Percentiles rank a stretch among this genome's conserved stretches.
Conservation (phyloP, 1,140 invertebrate genomes). For the Goniozus legneri region DNA sequence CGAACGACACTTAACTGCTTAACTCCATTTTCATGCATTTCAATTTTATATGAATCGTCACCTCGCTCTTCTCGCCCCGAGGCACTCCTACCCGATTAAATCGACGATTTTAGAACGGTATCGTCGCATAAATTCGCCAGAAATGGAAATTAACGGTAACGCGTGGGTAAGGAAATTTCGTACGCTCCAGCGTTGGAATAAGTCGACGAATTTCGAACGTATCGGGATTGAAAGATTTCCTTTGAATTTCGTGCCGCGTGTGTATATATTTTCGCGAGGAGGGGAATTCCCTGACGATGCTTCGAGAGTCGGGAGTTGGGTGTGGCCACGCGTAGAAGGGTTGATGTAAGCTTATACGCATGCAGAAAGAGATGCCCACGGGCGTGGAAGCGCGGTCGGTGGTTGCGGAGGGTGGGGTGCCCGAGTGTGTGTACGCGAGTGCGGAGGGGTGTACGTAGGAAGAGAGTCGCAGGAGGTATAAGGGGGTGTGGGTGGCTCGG, state of each 20-base stretch:
- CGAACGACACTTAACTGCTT: not conserved
- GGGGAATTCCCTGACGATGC: slow-evolving; percentile 23
- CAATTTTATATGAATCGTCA: not conserved
- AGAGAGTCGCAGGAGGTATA: slow-evolving; percentile 7
- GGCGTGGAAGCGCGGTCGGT: slow-evolving; percentile 15
- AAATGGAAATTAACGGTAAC: too few relatives aligned
- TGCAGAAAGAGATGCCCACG: slow-evolving; percentile 32
- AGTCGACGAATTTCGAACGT: not conserved
- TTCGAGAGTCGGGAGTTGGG: slow-evolving; percentile 25
- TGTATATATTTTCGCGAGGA: slow-evolving; percentile 12
- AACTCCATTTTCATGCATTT: not conserved
- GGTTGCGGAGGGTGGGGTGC: slow-evolving; percentile 4
- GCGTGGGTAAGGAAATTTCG: too few relatives aligned
- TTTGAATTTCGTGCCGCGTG: slow-evolving; percentile 22
- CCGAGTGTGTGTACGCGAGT: slow-evolving; percentile 6
- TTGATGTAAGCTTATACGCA: slow-evolving; percentile 37
- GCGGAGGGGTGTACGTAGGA: too few relatives aligned
- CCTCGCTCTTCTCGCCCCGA: not conserved
- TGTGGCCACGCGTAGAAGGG: slow-evolving; percentile 32
- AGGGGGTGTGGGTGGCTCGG: slow-evolving; percentile 23
- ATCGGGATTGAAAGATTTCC: not conserved
- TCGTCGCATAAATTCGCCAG: too few relatives aligned
- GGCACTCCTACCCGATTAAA: not conserved
- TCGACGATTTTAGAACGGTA: not conserved
- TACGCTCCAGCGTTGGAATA: not conserved